Percentiles rank a stretch among this genome's conserved stretches.
phyloP scores from a whole-genome alignment of 2,113 vertebrate genomes.

The Paradoxurus hermaphroditus region DNA sequence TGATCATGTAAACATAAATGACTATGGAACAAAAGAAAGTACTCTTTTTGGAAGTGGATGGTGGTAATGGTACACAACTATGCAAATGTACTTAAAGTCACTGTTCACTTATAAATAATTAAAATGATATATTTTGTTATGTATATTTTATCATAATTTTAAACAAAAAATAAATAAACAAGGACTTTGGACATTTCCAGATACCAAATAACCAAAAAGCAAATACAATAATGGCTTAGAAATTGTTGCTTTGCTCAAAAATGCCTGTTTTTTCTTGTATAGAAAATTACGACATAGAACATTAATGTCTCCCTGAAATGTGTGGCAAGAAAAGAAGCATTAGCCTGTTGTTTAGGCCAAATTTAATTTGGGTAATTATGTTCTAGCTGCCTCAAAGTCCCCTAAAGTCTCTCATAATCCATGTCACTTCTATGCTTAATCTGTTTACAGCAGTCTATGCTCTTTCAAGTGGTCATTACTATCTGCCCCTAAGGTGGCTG shows the following conservation, averaged over 20 bases:
- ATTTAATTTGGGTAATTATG: conserved; percentile 64
- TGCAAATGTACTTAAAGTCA: background rate
- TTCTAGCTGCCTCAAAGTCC: conserved; percentile 41
- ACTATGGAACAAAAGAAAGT: background rate
- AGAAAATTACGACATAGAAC: background rate
- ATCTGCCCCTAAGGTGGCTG: conserved; percentile 37
- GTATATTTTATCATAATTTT: background rate
- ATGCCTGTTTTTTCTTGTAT: background rate
- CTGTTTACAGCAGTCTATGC: conserved; percentile 44
- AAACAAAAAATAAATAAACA: background rate
- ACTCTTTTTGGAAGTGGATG: background rate
- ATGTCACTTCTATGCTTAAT: conserved; percentile 50
- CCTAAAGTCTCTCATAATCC: conserved; percentile 57
- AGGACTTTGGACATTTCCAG: background rate
- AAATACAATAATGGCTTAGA: background rate
- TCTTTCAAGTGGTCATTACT: conserved; percentile 55
- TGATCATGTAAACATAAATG: background rate
- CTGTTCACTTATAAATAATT: background rate
- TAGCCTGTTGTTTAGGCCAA: conserved; percentile 33
- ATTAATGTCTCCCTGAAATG: conserved; percentile 20
- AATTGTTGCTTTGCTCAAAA: background rate
- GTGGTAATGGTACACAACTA: background rate
- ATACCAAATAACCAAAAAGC: background rate
- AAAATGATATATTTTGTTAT: background rate
- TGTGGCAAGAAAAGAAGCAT: conserved; percentile 39